These are phyloP conservation scores for Whitmania pigra DNA, from an alignment of 1,140 invertebrate species.

Conservation along the genomic window DNA sequence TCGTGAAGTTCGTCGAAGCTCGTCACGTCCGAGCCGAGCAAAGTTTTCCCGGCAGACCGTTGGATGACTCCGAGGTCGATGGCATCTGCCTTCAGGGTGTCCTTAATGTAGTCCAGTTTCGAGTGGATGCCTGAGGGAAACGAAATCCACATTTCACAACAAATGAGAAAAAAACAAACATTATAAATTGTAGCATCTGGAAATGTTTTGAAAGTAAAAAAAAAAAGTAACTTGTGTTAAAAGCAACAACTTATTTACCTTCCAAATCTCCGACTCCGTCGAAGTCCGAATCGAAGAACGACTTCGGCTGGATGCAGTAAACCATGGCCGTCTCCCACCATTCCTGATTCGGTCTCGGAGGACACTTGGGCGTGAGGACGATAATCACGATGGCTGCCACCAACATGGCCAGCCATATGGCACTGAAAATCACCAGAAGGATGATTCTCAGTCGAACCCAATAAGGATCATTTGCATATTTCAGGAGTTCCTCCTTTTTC, in stretches of 20 bases:
- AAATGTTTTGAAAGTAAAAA: not conserved
- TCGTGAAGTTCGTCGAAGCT: constrained; percentile 61
- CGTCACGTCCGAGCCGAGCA: constrained; percentile 54
- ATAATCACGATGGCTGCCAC: constrained; percentile 42
- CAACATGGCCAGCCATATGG: constrained; percentile 43
- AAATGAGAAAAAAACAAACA: no score
- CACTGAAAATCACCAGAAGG: constrained; percentile 41
- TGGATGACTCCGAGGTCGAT: constrained; percentile 63
- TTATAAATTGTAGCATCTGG: no score
- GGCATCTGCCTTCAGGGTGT: constrained; percentile 49
- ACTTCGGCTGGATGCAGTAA: constrained; percentile 65
- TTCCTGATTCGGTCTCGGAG: constrained; percentile 38
- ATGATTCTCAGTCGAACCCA: constrained; percentile 39
- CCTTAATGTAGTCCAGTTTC: constrained; percentile 51
- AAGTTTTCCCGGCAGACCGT: constrained; percentile 52
- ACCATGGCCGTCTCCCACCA: constrained; percentile 62
- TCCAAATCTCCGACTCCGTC: constrained; percentile 62
- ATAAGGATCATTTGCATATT: constrained; percentile 40
- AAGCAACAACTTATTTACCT: constrained; percentile 43
- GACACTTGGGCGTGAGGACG: constrained; percentile 42
- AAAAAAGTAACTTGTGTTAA: not conserved
- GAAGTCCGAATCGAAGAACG: constrained; percentile 60
- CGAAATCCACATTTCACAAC: no score
- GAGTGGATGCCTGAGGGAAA: constrained; percentile 29
- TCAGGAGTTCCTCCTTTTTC: constrained; percentile 37